Percentiles rank a stretch among this genome's conserved stretches.
Conservation (phyloP, 1,140 invertebrate species). For the Cepaea nemoralis region DNA sequence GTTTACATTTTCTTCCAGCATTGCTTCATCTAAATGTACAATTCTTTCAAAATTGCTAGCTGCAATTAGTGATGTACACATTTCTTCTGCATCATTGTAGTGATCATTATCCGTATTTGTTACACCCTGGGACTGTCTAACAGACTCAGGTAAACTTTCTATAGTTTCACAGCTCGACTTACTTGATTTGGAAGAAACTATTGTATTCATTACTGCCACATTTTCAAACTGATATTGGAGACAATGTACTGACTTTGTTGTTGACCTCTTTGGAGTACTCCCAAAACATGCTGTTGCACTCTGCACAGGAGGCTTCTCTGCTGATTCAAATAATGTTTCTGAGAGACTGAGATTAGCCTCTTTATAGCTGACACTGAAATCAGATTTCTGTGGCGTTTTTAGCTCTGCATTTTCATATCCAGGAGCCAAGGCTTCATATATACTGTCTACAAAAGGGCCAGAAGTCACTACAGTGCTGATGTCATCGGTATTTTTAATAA, state of each 20-base stretch:
- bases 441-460: neutral
- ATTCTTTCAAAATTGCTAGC: slow-evolving; percentile 65
- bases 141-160: neutral
- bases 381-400: neutral
- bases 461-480: neutral
- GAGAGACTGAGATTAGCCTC: neutral
- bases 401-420: neutral
- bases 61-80: slow-evolving; percentile 46
- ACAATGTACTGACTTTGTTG: neutral
- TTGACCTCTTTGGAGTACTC: neutral
- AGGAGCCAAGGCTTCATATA: neutral
- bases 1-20: slow-evolving; percentile 32
- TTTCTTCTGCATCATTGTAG: neutral
- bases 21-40: slow-evolving; percentile 44
- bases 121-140: neutral
- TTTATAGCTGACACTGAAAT: neutral
- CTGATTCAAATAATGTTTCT: neutral
- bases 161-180: neutral
- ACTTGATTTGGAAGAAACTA: neutral
- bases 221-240: neutral
- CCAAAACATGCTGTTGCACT: neutral
- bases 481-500: neutral
- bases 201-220: neutral
- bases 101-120: neutral
- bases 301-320: neutral